Conservation (phyloP, 2,797 vertebrate species). For the Lacerta agilis region DNA sequence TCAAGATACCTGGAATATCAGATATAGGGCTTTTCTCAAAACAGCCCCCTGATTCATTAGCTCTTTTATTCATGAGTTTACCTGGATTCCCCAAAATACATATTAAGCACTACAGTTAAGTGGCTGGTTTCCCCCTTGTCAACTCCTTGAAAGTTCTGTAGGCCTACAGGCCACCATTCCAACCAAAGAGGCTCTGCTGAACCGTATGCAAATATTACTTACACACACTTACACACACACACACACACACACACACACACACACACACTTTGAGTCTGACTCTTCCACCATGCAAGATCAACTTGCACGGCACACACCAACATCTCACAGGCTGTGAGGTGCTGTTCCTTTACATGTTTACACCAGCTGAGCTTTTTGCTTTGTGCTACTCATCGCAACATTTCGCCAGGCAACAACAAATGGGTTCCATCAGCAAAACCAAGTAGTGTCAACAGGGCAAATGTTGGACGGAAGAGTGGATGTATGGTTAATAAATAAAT, state of each 20-base stretch:
- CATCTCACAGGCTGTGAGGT: not conserved
- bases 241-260: too few relatives aligned
- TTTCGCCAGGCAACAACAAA: not conserved
- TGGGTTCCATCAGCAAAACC: not conserved
- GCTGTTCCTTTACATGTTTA: not conserved
- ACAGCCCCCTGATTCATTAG: not conserved
- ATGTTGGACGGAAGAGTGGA: not conserved
- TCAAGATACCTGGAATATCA: not conserved
- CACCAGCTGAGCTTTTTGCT: not conserved
- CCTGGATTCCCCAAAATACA: not conserved
- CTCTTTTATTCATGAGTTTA: not conserved
- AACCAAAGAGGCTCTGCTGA: not conserved
- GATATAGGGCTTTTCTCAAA: not conserved
- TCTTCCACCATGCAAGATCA: not conserved
- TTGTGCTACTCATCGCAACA: not conserved
- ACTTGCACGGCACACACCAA: not conserved
- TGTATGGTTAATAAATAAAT: not conserved
- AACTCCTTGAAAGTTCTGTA: constrained; percentile 4
- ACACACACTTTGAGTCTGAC: not conserved
- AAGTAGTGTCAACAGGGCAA: not conserved
- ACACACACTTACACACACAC: not conserved
- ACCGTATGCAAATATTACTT: too few relatives aligned
- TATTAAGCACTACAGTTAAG: not conserved
- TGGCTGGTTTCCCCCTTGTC: not conserved
- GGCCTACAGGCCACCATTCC: not conserved